These are phyloP conservation scores for Bombus haemorrhoidalis DNA, from an alignment of 1,140 invertebrate species.

Conservation along the genomic window DNA sequence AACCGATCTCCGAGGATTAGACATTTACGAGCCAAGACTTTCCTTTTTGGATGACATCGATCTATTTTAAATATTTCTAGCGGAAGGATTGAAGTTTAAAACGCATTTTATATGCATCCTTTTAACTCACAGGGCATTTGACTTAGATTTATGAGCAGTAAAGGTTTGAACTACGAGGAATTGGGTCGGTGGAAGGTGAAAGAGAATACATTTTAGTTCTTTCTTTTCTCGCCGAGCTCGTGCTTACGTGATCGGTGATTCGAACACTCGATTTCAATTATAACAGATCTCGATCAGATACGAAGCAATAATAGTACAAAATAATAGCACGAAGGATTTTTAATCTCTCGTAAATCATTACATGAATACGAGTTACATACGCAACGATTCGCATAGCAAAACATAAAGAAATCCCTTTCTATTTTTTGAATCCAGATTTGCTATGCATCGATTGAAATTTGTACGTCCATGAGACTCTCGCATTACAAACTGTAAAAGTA, in stretches of 20 bases:
- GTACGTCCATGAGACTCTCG: too few species aligned
- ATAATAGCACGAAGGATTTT: too few species aligned
- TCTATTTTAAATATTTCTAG: neutral
- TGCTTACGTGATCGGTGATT: neutral
- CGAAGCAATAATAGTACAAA: too few species aligned
- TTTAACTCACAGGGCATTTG: neutral
- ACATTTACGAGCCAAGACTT: constrained; percentile 16
- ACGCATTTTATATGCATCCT: neutral
- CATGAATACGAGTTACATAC: too few species aligned
- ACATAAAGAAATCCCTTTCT: too few species aligned
- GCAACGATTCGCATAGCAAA: too few species aligned
- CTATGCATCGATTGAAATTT: too few species aligned
- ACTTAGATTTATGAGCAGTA: neutral
- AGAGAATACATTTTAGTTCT: neutral
- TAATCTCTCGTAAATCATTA: too few species aligned
- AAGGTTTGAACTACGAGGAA: neutral
- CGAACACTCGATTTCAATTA: neutral
- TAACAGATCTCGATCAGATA: neutral
- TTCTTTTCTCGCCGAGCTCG: too few species aligned
- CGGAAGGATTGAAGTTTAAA: neutral
- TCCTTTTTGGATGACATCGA: neutral
- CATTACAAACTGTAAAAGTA: too few species aligned
- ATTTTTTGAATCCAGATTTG: too few species aligned
- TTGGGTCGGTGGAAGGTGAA: neutral
- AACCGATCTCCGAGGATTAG: neutral